phyloP scores from a whole-genome alignment of 2,113 vertebrate genomes.

The Anser cygnoides region DNA sequence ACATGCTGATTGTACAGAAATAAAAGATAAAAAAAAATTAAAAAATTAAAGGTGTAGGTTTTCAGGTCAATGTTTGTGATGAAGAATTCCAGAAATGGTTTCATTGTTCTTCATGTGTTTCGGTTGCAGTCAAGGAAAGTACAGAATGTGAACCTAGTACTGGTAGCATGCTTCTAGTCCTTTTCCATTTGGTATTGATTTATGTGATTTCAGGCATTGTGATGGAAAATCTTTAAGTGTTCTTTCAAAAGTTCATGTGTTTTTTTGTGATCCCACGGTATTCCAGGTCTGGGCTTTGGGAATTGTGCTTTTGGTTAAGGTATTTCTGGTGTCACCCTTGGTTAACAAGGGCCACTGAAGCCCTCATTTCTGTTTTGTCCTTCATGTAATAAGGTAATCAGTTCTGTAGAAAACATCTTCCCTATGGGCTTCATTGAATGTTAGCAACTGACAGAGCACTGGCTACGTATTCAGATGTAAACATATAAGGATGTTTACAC shows the following conservation, averaged over 20 bases:
- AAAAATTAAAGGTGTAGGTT: background rate
- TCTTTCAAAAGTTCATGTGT: background rate
- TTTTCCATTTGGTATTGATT: background rate
- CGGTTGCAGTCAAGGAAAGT: background rate
- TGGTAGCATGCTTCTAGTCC: background rate
- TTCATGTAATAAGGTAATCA: background rate
- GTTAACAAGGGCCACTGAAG: background rate
- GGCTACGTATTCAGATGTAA: background rate
- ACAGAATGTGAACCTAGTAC: background rate
- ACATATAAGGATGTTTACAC: background rate
- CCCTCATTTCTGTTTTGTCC: background rate
- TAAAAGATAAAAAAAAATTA: no score
- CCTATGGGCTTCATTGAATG: no score
- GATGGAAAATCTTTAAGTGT: background rate
- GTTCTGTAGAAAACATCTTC: background rate
- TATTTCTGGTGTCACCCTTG: background rate
- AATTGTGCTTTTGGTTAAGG: background rate
- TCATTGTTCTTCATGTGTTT: background rate
- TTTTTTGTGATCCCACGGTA: background rate
- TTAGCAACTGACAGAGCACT: background rate
- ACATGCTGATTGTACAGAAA: background rate
- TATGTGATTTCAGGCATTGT: background rate
- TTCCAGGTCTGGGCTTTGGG: background rate
- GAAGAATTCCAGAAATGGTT: background rate
- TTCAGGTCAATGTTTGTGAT: background rate